Percentiles rank a stretch among this genome's conserved stretches.
Evolutionary conservation across 2,797 vertebrate species (phyloP).

Genomic region (Eleutherodactylus coqui): DNA sequence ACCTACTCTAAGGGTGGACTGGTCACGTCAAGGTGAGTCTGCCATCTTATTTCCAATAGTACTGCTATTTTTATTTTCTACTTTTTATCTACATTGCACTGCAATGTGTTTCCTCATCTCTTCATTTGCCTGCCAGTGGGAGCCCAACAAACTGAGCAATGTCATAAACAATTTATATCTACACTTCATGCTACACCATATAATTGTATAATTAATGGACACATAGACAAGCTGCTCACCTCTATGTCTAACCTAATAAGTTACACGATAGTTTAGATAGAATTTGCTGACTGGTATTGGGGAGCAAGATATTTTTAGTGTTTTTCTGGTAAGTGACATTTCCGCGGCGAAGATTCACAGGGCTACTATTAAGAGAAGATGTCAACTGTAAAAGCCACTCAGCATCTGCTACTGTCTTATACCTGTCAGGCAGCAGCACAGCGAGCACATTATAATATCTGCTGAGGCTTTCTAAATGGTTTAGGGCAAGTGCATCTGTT

Average conservation of each 20-base stretch:
- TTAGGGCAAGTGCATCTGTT: conserved; percentile 31
- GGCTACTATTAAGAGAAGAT: conserved; percentile 51
- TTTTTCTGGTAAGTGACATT: conserved; percentile 43
- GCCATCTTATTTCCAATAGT: too few relatives aligned
- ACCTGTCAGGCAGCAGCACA: conserved; percentile 56
- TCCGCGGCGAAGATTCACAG: conserved; percentile 52
- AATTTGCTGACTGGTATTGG: neutral
- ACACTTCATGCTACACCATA: neutral
- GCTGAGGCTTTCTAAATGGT: conserved; percentile 42
- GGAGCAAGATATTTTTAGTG: neutral
- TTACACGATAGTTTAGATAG: neutral
- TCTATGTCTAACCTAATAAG: neutral
- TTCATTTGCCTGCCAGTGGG: too few relatives aligned
- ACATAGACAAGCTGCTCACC: neutral
- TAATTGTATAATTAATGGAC: neutral
- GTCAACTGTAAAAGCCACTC: conserved; percentile 55
- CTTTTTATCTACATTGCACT: too few relatives aligned
- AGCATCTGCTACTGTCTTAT: conserved; percentile 52
- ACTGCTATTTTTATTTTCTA: too few relatives aligned
- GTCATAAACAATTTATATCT: too few relatives aligned
- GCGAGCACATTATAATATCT: conserved; percentile 52
- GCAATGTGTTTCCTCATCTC: too few relatives aligned
- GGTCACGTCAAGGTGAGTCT: too few relatives aligned
- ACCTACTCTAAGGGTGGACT: too few relatives aligned
- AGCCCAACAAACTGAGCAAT: too few relatives aligned